phyloP scores from a whole-genome alignment of 2,888 invertebrate genomes.

The Troides helena region DNA sequence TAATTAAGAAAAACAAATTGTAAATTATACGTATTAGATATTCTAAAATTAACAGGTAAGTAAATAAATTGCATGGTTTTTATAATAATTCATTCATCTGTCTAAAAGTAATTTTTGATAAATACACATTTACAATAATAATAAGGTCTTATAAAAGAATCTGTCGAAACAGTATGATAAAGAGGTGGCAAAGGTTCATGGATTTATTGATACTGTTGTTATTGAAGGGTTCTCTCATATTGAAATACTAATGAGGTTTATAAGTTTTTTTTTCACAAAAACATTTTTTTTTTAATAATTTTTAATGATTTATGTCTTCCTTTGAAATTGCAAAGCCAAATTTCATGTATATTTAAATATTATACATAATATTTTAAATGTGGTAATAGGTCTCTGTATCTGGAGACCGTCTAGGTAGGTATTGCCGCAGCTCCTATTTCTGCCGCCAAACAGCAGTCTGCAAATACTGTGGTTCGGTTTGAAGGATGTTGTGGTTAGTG shows the following conservation, averaged over 20 bases:
- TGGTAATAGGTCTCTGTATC: no score
- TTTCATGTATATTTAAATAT: no score
- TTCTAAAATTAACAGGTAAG: background rate
- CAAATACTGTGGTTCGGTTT: no score
- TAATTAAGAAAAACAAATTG: background rate
- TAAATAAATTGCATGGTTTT: background rate
- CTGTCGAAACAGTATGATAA: conserved; percentile 24
- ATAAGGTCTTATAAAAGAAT: background rate
- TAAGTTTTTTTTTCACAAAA: background rate
- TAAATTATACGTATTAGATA: background rate
- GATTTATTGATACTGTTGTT: conserved; percentile 18
- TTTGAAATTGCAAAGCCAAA: background rate
- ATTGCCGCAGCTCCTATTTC: no score
- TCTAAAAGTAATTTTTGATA: background rate
- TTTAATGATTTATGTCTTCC: background rate
- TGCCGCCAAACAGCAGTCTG: no score
- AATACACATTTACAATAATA: background rate
- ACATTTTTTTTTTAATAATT: background rate
- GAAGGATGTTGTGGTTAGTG: no score
- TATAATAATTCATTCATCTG: background rate
- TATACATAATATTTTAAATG: no score
- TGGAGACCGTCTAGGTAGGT: no score
- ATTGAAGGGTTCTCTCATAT: background rate
- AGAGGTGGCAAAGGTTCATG: conserved; percentile 16
- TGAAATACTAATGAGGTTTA: background rate